Conservation (phyloP, 1,140 invertebrate species). For the Coenobita brevimanus region DNA sequence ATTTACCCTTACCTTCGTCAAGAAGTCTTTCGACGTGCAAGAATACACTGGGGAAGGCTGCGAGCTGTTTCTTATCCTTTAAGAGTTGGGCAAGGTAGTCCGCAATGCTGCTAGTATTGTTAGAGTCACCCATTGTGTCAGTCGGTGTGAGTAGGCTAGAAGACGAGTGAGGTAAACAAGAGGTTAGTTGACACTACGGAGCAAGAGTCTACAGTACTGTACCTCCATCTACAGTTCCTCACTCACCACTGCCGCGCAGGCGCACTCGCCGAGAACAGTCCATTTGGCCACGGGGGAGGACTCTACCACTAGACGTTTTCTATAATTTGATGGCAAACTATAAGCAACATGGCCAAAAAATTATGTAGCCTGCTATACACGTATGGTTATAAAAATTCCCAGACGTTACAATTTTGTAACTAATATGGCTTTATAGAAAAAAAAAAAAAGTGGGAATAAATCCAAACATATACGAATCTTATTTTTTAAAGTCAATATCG, state of each 20-base stretch:
- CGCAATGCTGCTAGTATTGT: conserved; percentile 94
- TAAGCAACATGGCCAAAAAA: too few relatives aligned
- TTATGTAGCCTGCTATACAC: too few relatives aligned
- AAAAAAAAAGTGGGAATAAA: too few relatives aligned
- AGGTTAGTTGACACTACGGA: conserved; percentile 67
- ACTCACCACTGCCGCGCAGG: conserved; percentile 68
- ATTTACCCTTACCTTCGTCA: conserved; percentile 93
- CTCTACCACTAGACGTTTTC: conserved; percentile 33
- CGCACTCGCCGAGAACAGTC: conserved; percentile 54
- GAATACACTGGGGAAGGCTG: conserved; percentile 99
- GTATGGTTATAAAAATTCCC: too few relatives aligned
- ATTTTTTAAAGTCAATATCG: too few relatives aligned
- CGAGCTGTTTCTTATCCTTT: conserved; percentile 99
- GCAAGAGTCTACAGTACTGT: conserved; percentile 58
- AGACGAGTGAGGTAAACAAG: conserved; percentile 66
- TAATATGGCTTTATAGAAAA: too few relatives aligned
- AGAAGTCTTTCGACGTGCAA: conserved; percentile 98
- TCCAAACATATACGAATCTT: too few relatives aligned
- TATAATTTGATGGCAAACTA: background rate
- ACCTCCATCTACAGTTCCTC: conserved; percentile 66
- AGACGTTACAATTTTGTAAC: too few relatives aligned
- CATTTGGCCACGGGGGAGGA: conserved; percentile 56
- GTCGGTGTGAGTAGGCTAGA: conserved; percentile 58
- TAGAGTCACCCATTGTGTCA: conserved; percentile 68
- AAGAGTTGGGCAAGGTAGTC: conserved; percentile 99